phyloP scores from a whole-genome alignment of 2,113 vertebrate genomes.

The Aphelocoma coerulescens region DNA sequence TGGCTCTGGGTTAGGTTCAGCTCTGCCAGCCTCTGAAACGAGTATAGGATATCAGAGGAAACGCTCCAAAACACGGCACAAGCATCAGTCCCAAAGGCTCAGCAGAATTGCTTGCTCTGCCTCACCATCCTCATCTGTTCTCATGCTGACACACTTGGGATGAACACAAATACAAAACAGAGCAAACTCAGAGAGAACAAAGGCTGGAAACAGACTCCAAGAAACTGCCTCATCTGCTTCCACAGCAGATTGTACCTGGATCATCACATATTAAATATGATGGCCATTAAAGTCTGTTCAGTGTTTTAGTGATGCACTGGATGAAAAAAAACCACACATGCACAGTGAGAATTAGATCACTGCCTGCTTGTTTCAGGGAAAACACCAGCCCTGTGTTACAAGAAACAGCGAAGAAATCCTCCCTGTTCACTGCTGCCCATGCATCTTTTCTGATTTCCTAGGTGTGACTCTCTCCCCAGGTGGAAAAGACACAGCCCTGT shows the following conservation, averaged over 20 bases:
- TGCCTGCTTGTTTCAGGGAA: not conserved
- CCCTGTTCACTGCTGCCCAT: not conserved
- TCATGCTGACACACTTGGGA: not conserved
- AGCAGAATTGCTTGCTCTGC: rapidly evolving
- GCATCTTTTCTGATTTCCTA: not conserved
- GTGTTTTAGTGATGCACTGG: not conserved
- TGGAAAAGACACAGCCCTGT: not conserved
- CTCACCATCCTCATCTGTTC: not conserved
- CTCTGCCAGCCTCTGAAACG: not conserved
- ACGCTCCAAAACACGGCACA: rapidly evolving
- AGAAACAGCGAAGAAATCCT: not conserved
- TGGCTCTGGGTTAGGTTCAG: not conserved
- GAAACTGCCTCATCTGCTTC: not conserved
- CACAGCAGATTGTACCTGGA: not conserved
- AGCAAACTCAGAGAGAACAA: not conserved
- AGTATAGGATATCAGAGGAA: not conserved
- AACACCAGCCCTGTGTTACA: not conserved
- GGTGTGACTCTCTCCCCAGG: not conserved
- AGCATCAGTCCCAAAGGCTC: not conserved
- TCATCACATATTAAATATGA: not conserved
- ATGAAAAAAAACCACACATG: not conserved
- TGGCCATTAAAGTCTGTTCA: not conserved
- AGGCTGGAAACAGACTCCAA: not conserved
- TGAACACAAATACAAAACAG: not conserved
- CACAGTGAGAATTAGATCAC: not conserved